phyloP scores from a whole-genome alignment of 2,797 vertebrate genomes.

The Phataginus tetradactyla region DNA sequence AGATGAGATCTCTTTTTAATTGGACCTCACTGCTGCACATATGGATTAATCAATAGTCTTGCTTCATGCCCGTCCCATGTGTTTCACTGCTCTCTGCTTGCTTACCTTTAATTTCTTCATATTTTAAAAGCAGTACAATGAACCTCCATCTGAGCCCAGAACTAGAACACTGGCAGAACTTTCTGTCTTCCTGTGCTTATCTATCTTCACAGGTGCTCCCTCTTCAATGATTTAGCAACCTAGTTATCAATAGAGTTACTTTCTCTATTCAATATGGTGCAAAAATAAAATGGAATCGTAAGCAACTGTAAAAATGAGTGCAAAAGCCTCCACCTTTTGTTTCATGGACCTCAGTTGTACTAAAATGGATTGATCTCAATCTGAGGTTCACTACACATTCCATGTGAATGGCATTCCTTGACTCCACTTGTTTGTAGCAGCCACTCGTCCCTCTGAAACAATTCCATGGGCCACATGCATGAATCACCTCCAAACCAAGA shows the following conservation, averaged over 20 bases:
- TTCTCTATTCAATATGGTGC: neutral
- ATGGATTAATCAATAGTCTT: neutral
- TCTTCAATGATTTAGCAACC: neutral
- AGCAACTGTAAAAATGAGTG: neutral
- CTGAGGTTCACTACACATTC: neutral
- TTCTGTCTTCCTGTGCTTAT: too few relatives aligned
- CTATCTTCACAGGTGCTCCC: rapidly evolving
- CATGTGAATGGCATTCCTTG: rapidly evolving
- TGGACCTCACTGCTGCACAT: neutral
- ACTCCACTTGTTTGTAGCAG: neutral
- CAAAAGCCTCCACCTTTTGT: neutral
- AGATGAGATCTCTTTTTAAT: neutral
- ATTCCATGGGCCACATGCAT: neutral
- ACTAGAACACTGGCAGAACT: rapidly evolving
- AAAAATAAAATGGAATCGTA: neutral
- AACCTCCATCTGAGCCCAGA: neutral
- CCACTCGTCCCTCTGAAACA: neutral
- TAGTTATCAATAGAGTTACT: neutral
- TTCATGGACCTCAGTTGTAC: neutral
- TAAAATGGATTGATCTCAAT: neutral
- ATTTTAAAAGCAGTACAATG: neutral
- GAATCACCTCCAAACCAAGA: neutral
- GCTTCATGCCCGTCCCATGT: neutral
- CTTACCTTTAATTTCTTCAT: neutral
- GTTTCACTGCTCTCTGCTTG: neutral